phyloP scores from a whole-genome alignment of 2,888 invertebrate species.

The Urechis unicinctus region DNA sequence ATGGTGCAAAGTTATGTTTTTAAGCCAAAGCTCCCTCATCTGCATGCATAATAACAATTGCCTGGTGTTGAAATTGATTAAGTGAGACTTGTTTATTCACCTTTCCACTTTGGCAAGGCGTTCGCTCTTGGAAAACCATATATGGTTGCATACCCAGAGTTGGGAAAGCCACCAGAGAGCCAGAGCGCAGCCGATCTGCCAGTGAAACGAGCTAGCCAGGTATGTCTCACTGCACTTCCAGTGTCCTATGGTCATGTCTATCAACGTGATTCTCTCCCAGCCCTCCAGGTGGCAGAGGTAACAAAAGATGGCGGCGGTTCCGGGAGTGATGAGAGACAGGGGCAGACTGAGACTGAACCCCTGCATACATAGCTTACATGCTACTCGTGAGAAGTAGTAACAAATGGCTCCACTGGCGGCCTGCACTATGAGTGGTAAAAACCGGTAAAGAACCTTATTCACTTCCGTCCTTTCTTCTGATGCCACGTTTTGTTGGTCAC shows the following conservation, averaged over 20 bases:
- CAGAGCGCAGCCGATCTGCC: slow-evolving; percentile 23
- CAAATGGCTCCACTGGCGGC: slow-evolving; percentile 43
- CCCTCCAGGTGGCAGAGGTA: slow-evolving; percentile 23
- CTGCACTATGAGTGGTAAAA: slow-evolving; percentile 32
- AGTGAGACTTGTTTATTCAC: too few relatives aligned
- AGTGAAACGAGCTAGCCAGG: slow-evolving; percentile 14
- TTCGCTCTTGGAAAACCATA: slow-evolving; percentile 20
- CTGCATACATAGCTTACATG: slow-evolving; percentile 54
- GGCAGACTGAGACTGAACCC: slow-evolving; percentile 51
- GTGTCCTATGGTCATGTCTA: slow-evolving; percentile 21
- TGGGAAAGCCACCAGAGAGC: slow-evolving; percentile 25
- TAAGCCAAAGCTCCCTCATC: too few relatives aligned
- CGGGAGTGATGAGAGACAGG: slow-evolving; percentile 35
- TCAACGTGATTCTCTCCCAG: slow-evolving; percentile 14
- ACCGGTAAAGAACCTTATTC: slow-evolving; percentile 14
- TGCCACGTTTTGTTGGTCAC: background rate
- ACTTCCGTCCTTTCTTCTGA: slow-evolving; percentile 1
- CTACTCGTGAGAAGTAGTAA: slow-evolving; percentile 53
- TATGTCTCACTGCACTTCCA: slow-evolving; percentile 20
- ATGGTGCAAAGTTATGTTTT: too few relatives aligned
- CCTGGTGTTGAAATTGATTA: too few relatives aligned
- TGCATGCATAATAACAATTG: background rate
- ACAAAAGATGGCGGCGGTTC: slow-evolving; percentile 42
- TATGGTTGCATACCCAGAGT: slow-evolving; percentile 23
- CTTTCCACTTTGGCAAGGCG: slow-evolving; percentile 23